Evolutionary conservation across 2,113 vertebrate species (phyloP), one percentile per base, ranked within the genome.

Genomic region (Seriola quinqueradiata): DNA sequence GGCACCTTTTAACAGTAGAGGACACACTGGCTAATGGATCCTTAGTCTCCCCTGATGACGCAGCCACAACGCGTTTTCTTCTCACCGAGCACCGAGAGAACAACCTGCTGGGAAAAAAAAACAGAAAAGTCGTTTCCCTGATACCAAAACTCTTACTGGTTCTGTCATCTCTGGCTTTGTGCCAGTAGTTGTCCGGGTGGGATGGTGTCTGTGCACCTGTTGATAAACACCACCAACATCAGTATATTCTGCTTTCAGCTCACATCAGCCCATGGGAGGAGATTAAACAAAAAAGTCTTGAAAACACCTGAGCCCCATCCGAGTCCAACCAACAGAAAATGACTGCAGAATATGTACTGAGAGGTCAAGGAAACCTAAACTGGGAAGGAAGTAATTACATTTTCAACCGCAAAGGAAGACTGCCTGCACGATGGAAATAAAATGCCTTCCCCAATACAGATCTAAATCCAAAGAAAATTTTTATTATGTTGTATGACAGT

Each of bases 21-120:
- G 86, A 83, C 75, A 83, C 75, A 50, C 23, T 0, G 80, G 60
- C 79, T 92, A 88, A 93, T 86, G 77, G 77, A 74, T 82, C 71
- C 75, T 83, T 44, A n/a, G 52, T 81, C 74, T 79, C 81, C 54
- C 67, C 55, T 50, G 11, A 23, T 82, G 82, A 76, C 34, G 28
- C 82, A 70, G 63, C 70, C 64, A 50, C 48, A 67, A 46, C 52
- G 34, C 55, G 77, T 70, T 87, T 85, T 79, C 77, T 65, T 34
- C 46, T 74, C 17, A 4, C 44, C 67, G 71, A 79, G 76, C 55
- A 66, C 13, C 42, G 40, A 32, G 69, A 80, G 21, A 60, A 77
- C 60, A 75, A 61, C 46, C 50, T 48, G n/a, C 68, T 80, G 36
- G 3, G 58, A 82, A 71, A 78, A 61, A 61, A 82, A 71, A 80